A percentile compares a stretch with the other conserved stretches of the same genome.
These are phyloP conservation scores for Pogoniulus pusillus DNA, from an alignment of 2,797 vertebrate genomes.

Conservation along the genomic window DNA sequence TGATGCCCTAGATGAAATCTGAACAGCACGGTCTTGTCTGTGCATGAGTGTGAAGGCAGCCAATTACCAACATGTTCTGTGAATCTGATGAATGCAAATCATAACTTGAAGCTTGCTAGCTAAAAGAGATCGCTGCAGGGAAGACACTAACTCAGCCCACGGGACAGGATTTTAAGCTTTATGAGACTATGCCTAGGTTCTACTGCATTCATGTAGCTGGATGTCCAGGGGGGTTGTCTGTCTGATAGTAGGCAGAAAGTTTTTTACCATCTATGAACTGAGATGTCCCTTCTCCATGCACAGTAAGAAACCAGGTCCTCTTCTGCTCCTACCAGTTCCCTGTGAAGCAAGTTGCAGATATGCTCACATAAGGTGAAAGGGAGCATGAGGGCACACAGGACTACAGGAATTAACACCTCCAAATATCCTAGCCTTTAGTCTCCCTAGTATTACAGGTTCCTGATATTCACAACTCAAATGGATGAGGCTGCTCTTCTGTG, in stretches of 20 bases:
- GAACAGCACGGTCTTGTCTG: not conserved
- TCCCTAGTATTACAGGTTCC: not conserved
- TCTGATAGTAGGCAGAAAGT: not conserved
- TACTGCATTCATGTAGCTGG: not conserved
- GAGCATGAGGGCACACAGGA: not conserved
- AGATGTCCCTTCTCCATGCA: not conserved
- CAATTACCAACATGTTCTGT: not conserved
- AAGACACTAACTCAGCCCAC: not conserved
- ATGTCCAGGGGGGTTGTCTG: not conserved
- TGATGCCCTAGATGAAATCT: not conserved
- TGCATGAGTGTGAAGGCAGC: not conserved
- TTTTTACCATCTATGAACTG: not conserved
- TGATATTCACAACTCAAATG: fast-evolving
- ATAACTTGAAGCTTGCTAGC: not conserved
- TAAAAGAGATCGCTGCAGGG: not conserved
- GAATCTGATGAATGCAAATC: not conserved
- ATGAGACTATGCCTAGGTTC: not conserved
- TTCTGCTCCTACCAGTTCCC: not conserved
- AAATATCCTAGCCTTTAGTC: not conserved
- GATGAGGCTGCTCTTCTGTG: not conserved
- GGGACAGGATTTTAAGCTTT: not conserved
- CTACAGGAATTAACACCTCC: not conserved
- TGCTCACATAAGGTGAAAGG: not conserved
- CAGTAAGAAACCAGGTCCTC: not conserved
- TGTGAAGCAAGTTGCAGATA: not conserved